Conservation (phyloP, 2,113 vertebrate species). For the Oceanodroma tethys region DNA sequence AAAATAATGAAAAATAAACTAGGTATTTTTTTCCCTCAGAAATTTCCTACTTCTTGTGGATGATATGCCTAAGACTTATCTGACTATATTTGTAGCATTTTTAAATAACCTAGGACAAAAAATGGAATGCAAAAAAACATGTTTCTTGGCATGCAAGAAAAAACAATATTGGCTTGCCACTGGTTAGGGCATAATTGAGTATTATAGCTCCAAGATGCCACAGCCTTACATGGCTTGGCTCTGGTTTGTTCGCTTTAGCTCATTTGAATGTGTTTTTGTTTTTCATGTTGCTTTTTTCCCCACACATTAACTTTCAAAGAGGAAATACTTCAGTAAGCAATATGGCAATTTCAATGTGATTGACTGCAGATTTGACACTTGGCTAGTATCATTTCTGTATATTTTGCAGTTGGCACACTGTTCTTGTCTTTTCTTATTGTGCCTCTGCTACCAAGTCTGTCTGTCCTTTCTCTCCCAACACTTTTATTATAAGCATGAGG, state of each 20-base stretch:
- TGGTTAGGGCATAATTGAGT: background rate
- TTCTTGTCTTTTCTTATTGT: background rate
- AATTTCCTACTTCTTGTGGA: background rate
- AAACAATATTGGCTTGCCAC: background rate
- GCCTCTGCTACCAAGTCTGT: background rate
- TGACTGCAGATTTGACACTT: background rate
- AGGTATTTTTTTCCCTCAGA: background rate
- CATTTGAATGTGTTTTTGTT: background rate
- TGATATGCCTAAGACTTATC: background rate
- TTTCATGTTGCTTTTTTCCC: fast-evolving
- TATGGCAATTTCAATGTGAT: background rate
- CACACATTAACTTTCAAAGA: background rate
- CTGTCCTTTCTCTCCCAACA: background rate
- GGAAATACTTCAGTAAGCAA: background rate
- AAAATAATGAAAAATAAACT: background rate
- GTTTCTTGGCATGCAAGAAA: background rate
- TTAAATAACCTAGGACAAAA: background rate
- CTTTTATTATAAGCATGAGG: background rate
- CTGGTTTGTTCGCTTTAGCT: background rate
- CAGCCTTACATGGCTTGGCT: background rate
- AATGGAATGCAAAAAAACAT: fast-evolving
- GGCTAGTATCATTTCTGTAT: background rate
- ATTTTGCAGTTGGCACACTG: fast-evolving
- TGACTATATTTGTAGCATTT: background rate
- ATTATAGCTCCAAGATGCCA: background rate